Base-by-base conservation (phyloP, 1,140 invertebrate genomes). In the Drosophila pallidifrons region DNA sequence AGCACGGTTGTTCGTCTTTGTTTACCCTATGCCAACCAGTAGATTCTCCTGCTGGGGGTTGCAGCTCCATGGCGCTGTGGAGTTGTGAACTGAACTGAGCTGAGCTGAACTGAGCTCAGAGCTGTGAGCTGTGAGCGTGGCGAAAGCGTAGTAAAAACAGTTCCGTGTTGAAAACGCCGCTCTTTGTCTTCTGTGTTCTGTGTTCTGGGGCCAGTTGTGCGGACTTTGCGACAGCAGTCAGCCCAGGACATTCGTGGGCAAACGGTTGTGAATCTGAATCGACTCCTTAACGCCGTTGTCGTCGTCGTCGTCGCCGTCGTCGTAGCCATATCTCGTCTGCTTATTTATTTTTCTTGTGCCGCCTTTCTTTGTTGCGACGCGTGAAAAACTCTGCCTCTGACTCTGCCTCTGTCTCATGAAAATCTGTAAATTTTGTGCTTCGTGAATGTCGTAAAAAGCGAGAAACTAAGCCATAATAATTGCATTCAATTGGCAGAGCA, bases 181-280 rank as follows among this genome's bases (percentile, higher is more conserved):
- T 25, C 20, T 25, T 25, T 32, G 51, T 52, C 35, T 41, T 35
- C 30, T 15, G 59, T 57, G 51, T 77, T 77, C 79, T 82, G 82
- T 77, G 79, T 67, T 60, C 63, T n/a, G 64, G 60, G 51, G 60
- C 67, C 69, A 63, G 75, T 20, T 16, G 35, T 38, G 46, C 57
- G 85, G 64, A 54, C 57, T 59, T 55, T 6, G 20, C 35, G 71
- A 59, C 64, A 49, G 72, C 71, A 79, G 61, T 52, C 61, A 57
- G 63, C 41, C 71, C 71, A 89, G 80, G 77, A 73, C 89, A 91
- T 91, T 91, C 90, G 82, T 73, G 78, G 82, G 75, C 79, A 79
- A 86, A 91, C 90, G 89, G 89, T 91, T 91, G 89, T 91, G 89
- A 91, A 77, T 79, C 68, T 64, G 16, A 38, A 57, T 57, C 32